phyloP scores from a whole-genome alignment of 2,797 vertebrate species.

The Serranus cabrilla region DNA sequence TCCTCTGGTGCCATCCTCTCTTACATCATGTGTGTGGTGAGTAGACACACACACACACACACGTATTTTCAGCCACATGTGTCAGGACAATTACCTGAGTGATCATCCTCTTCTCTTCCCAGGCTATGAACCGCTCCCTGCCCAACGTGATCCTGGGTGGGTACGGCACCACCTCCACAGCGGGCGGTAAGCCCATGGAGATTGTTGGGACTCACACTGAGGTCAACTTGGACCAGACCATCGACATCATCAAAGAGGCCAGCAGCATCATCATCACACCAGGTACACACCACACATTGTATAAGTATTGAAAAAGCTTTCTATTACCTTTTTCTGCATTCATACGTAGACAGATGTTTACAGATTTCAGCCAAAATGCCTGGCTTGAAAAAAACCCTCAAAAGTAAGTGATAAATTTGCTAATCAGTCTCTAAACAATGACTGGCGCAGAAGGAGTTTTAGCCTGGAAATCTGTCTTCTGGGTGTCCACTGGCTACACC shows the following conservation, averaged over 20 bases:
- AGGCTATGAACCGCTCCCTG: conserved; percentile 87
- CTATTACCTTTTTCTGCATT: too few relatives aligned
- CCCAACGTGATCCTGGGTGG: conserved; percentile 87
- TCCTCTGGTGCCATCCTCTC: conserved; percentile 89
- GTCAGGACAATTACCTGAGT: not conserved
- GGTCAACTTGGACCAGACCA: conserved; percentile 85
- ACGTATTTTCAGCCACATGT: not conserved
- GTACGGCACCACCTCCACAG: conserved; percentile 84
- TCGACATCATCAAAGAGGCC: conserved; percentile 87
- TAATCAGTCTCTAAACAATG: too few relatives aligned
- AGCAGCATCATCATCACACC: conserved; percentile 86
- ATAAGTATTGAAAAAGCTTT: not conserved
- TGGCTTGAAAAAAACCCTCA: too few relatives aligned
- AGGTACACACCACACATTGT: conserved; percentile 65
- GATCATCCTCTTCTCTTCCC: not conserved
- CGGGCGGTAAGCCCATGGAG: conserved; percentile 86
- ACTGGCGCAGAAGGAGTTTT: too few relatives aligned
- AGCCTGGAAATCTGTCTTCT: too few relatives aligned
- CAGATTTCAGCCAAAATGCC: too few relatives aligned
- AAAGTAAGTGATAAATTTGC: too few relatives aligned
- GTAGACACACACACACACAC: conserved; percentile 39
- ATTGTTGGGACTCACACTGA: conserved; percentile 86
- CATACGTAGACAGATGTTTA: too few relatives aligned
- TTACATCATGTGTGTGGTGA: conserved; percentile 88
- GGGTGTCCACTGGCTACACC: too few relatives aligned